Conservation (phyloP, 2,888 invertebrate genomes). For the Volucella zonaria region DNA sequence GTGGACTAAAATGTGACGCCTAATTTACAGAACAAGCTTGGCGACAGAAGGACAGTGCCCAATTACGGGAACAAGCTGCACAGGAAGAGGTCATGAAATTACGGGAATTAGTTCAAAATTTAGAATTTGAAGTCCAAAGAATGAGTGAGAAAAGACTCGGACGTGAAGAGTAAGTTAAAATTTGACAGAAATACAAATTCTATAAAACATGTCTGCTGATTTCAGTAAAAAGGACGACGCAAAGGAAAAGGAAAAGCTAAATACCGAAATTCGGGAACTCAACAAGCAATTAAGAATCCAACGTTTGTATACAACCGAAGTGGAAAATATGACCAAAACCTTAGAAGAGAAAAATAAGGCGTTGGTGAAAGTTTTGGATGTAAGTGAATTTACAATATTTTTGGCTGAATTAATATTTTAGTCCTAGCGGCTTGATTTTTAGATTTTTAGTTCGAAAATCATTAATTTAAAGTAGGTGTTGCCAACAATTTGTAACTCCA, state of each 20-base stretch:
- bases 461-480: no score
- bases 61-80: conserved; percentile 80
- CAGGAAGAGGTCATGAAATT: conserved; percentile 80
- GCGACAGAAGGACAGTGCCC: conserved; percentile 82
- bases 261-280: conserved; percentile 80
- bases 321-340: conserved; percentile 79
- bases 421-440: not conserved
- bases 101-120: conserved; percentile 79
- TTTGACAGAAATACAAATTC: not conserved
- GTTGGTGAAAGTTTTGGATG: conserved; percentile 80
- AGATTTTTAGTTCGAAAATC: no score
- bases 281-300: conserved; percentile 81
- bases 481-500: no score
- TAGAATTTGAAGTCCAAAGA: conserved; percentile 79
- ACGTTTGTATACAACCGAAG: conserved; percentile 79
- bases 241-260: conserved; percentile 80
- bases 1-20: not conserved
- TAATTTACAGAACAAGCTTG: conserved; percentile 80
- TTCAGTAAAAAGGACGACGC: conserved; percentile 78
- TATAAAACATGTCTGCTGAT: not conserved
- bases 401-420: not conserved
- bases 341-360: conserved; percentile 81
- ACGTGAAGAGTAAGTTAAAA: conserved; percentile 76
- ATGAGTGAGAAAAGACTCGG: conserved; percentile 78
- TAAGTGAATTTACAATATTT: conserved; percentile 69